phyloP scores from a whole-genome alignment of 2,113 vertebrate species.

The Patagioenas fasciata region DNA sequence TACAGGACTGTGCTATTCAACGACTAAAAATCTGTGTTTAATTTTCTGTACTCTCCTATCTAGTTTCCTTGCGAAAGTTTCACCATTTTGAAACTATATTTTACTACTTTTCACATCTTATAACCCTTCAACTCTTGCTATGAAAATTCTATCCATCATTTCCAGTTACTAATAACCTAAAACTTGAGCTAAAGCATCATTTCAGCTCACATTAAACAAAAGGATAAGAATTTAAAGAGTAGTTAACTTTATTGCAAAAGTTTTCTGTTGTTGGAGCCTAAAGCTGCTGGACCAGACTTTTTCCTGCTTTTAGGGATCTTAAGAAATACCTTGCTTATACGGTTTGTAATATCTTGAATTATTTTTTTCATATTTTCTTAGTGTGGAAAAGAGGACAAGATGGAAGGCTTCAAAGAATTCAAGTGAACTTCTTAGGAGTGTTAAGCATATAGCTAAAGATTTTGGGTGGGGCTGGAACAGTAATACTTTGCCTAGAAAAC shows the following conservation, averaged over 20 bases:
- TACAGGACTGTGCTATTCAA: neutral
- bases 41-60: neutral
- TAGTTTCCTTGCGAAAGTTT: slow-evolving; percentile 27
- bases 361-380: neutral
- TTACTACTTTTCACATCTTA: slow-evolving; percentile 11
- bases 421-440: neutral
- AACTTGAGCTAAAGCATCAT: neutral
- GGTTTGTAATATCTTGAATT: neutral
- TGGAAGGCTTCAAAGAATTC: neutral
- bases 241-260: neutral
- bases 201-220: neutral
- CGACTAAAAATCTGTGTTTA: slow-evolving; percentile 30
- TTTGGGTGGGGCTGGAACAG: neutral
- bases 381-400: neutral
- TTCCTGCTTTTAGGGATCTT: neutral
- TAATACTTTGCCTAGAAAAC: neutral
- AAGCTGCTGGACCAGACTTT: neutral
- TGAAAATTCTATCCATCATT: neutral
- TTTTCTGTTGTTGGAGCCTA: neutral
- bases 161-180: neutral
- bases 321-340: neutral
- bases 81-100: slow-evolving; percentile 42
- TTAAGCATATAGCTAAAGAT: neutral
- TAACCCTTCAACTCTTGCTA: neutral
- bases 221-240: neutral